phyloP scores from a whole-genome alignment of 37 sponge, comb jelly and placozoan species.

The Hexactinellida sp. region DNA sequence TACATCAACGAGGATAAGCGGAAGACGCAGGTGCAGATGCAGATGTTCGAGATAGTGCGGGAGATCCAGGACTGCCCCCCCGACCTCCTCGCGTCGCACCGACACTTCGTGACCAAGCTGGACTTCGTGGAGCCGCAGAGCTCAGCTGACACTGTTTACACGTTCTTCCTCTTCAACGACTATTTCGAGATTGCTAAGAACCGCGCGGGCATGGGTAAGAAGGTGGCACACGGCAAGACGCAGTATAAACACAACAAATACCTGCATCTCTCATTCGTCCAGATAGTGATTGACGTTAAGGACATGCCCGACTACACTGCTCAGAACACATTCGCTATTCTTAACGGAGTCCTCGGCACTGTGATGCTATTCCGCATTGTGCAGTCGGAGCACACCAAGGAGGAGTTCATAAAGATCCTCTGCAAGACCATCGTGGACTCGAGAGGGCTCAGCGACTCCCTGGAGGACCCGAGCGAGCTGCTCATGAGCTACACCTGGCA shows the following conservation, averaged over 20 bases:
- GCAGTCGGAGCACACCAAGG: not conserved
- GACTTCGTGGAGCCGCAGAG: not conserved
- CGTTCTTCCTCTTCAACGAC: constrained; percentile 6
- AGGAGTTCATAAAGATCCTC: not conserved
- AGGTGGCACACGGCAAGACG: not conserved
- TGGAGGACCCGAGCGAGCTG: not conserved
- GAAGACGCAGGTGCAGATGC: constrained; percentile 76
- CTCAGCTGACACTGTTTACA: not conserved
- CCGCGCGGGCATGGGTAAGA: not conserved
- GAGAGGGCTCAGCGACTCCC: not conserved
- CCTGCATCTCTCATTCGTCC: constrained; percentile 10
- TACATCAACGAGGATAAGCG: constrained; percentile 88
- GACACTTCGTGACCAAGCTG: not conserved
- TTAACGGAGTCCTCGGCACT: not conserved
- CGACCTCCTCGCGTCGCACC: not conserved
- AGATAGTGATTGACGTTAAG: not conserved
- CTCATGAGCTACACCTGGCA: constrained; percentile 1
- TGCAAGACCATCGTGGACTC: not conserved
- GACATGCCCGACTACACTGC: not conserved
- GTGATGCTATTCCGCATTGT: not conserved
- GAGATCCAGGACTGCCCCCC: constrained; percentile 75
- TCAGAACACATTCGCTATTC: constrained; percentile 13
- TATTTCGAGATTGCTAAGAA: constrained; percentile 13
- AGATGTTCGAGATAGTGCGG: constrained; percentile 75
- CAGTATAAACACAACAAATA: constrained; percentile 15